Base-by-base conservation (phyloP, 2,797 vertebrate genomes). In the Gila robusta region DNA sequence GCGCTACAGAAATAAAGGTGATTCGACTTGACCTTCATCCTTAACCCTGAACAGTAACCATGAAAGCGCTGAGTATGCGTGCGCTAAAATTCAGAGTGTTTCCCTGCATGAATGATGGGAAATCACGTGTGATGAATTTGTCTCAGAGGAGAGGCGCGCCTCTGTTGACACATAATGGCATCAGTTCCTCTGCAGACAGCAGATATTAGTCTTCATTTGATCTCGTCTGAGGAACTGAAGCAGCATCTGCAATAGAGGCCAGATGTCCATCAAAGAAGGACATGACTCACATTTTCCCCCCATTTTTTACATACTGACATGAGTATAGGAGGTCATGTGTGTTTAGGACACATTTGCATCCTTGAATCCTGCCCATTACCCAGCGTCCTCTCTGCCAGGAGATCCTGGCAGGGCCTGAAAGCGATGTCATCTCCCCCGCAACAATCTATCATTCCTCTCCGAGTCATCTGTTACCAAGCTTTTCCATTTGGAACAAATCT, bases 221-320 rank as follows among this genome's bases (percentile, higher is more conserved):
- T 32, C 28, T 32, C 80, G 17, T 71, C 23, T 72, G 81, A 59
- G 6, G 10, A 16, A 11, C 41, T 59, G 52, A 32, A 66, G 23
- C 2, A 3, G 84, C 82, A 87, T 85, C 26, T 66, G 59, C 26
- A 28, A 14, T 2, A 28, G 91, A 84, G 88, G 82, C 81, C 87
- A 87, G 83, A 89, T 86, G 84, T 88, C 89, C 91, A 91, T 93
- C 88, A 83, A 88, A 91, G 76, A 87, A 87, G 89, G 76, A 81
- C 87, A 32, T 89, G 81, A 47, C 12, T 47, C 47, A 12, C 44
- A 47, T 44, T 44, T 4, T 1, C 90, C 91, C 84, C 89, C 89
- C 73, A 90, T 71, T 78, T 47, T 32, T 52, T 12, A 23, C 26
- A 71, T n/a, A 19, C 37, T 59, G n/a, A 39, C 9, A 47, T 21